Evolutionary conservation across 2,113 vertebrate genomes (phyloP).

Genomic region (Neofelis nebulosa): DNA sequence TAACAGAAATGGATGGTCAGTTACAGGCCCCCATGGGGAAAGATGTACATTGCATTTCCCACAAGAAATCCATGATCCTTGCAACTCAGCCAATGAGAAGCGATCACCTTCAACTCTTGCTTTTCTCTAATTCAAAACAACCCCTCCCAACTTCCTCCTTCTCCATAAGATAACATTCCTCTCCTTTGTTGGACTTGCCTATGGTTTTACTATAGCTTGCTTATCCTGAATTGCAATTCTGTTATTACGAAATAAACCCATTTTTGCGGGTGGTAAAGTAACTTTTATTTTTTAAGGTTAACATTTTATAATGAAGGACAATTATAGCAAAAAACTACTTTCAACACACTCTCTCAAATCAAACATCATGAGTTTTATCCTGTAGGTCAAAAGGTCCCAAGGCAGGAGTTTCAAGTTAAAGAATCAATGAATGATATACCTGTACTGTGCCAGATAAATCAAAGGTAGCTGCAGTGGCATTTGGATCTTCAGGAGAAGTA

Average conservation of each 20-base stretch:
- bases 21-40: neutral
- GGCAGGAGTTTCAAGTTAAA: neutral
- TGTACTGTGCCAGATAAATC: neutral
- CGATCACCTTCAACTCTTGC: neutral
- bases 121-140: neutral
- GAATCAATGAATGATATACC: neutral
- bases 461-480: neutral
- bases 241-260: neutral
- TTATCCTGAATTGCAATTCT: neutral
- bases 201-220: neutral
- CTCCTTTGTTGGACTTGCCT: neutral
- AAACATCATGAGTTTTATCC: neutral
- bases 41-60: neutral
- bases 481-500: neutral
- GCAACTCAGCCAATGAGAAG: neutral
- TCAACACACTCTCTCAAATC: neutral
- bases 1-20: neutral
- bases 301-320: constrained; percentile 7
- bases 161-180: neutral
- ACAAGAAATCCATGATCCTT: neutral
- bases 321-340: neutral
- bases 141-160: neutral
- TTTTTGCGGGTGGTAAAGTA: neutral
- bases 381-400: neutral
- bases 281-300: neutral